Percentiles rank a stretch among this genome's conserved stretches.
Conservation (phyloP, 2,113 vertebrate genomes). For the Xyliphius kryptos region DNA sequence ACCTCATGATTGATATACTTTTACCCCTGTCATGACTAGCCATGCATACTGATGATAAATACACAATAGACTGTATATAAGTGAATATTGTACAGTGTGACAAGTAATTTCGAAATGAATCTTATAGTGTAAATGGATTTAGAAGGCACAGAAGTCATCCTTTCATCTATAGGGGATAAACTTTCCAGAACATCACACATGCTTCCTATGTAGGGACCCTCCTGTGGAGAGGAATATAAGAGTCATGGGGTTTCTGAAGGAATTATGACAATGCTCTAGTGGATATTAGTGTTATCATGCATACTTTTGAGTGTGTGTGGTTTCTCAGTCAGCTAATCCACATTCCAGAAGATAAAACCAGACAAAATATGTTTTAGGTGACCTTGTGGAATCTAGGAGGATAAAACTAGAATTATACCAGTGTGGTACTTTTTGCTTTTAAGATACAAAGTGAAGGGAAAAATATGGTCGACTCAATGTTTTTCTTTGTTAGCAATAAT, state of each 20-base stretch:
- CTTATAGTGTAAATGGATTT: background rate
- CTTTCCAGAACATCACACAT: background rate
- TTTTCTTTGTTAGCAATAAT: background rate
- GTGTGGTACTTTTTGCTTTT: background rate
- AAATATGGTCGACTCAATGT: background rate
- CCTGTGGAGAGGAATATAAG: background rate
- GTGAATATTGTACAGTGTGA: background rate
- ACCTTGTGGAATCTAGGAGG: conserved; percentile 7
- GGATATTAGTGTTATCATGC: background rate
- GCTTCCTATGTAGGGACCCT: conserved; percentile 1
- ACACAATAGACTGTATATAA: no score
- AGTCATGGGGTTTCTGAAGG: background rate
- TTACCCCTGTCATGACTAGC: no score
- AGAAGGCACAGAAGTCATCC: background rate
- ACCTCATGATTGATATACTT: no score
- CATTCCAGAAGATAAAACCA: background rate
- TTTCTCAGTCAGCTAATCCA: background rate
- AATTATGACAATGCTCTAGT: background rate
- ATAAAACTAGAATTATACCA: background rate
- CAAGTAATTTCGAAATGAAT: background rate
- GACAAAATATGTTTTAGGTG: background rate
- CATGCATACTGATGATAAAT: no score
- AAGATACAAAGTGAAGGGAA: background rate
- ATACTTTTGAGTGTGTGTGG: conserved; percentile 4
- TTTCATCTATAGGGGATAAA: background rate